A percentile compares a stretch with the other conserved stretches of the same genome.
Evolutionary conservation across 2,113 vertebrate genomes (phyloP).

Genomic region (Glaucomys volans): DNA sequence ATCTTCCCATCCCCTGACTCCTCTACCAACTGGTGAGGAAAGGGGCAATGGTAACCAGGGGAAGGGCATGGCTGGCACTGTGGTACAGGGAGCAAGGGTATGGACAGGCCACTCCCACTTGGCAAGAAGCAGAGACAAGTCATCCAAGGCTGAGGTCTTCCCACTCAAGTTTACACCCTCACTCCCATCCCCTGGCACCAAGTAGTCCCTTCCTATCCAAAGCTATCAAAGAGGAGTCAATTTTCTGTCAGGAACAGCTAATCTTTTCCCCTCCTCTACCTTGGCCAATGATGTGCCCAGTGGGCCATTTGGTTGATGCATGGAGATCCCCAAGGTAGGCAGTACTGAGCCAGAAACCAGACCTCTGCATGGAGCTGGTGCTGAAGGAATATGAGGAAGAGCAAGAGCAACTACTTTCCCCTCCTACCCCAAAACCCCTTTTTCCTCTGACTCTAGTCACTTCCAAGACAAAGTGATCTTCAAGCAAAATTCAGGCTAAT

Average conservation of each 20-base stretch:
- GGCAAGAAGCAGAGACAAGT: slow-evolving; percentile 66
- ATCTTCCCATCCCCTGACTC: slow-evolving; percentile 43
- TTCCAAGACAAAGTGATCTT: slow-evolving; percentile 50
- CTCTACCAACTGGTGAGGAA: slow-evolving; percentile 28
- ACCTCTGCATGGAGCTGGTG: background rate
- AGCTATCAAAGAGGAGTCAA: background rate
- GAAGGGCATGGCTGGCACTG: slow-evolving; percentile 72
- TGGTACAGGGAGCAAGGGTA: slow-evolving; percentile 51
- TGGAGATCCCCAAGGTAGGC: slow-evolving; percentile 32
- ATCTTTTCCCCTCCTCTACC: slow-evolving; percentile 23
- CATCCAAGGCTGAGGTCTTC: slow-evolving; percentile 24
- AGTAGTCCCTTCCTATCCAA: slow-evolving; percentile 41
- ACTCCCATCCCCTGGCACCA: background rate
- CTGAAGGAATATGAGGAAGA: background rate
- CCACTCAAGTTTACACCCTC: background rate
- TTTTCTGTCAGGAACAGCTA: slow-evolving; percentile 15
- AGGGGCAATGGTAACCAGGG: background rate
- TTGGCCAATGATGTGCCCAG: slow-evolving; percentile 36
- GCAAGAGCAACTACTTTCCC: background rate
- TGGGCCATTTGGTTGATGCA: background rate
- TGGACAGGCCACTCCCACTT: slow-evolving; percentile 46
- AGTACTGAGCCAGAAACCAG: slow-evolving; percentile 32
- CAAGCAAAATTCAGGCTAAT: slow-evolving; percentile 51
- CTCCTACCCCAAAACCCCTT: background rate
- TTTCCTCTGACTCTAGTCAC: background rate